Percentiles rank a stretch among this genome's conserved stretches.
Evolutionary conservation across 2,797 vertebrate genomes (phyloP).

Genomic region (Potorous gilbertii): DNA sequence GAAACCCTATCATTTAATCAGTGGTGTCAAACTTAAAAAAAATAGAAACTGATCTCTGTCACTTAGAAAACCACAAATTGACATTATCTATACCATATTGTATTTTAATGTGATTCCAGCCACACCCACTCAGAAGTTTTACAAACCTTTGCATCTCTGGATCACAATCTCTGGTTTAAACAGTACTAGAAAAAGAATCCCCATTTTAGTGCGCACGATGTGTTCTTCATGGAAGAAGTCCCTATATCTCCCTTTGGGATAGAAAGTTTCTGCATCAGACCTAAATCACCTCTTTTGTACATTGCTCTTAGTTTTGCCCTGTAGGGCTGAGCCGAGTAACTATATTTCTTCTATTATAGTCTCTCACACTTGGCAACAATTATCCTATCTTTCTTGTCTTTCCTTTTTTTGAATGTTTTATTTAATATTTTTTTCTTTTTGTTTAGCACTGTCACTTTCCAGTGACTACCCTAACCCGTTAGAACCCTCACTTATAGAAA

Average conservation of each 20-base stretch:
- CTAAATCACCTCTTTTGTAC: background rate
- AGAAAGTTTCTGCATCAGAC: background rate
- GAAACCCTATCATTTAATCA: background rate
- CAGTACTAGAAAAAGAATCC: background rate
- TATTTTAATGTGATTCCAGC: background rate
- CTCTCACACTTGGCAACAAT: background rate
- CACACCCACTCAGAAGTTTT: background rate
- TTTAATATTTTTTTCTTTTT: background rate
- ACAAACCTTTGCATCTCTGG: background rate
- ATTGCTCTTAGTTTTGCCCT: background rate
- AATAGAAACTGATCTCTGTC: background rate
- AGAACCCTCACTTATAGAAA: background rate
- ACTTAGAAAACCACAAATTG: background rate
- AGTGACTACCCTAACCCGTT: background rate
- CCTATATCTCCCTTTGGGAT: background rate
- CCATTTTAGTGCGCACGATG: background rate
- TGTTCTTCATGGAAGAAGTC: background rate
- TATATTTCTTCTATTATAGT: background rate
- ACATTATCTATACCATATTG: background rate
- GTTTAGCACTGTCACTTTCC: background rate
- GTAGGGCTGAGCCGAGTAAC: background rate
- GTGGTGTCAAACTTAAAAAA: background rate
- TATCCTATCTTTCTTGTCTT: background rate
- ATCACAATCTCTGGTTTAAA: background rate
- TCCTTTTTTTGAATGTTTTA: background rate